Percentiles rank a stretch among this genome's conserved stretches.
phyloP scores from a whole-genome alignment of 2,888 invertebrate genomes.

The Drosophila gaucha region DNA sequence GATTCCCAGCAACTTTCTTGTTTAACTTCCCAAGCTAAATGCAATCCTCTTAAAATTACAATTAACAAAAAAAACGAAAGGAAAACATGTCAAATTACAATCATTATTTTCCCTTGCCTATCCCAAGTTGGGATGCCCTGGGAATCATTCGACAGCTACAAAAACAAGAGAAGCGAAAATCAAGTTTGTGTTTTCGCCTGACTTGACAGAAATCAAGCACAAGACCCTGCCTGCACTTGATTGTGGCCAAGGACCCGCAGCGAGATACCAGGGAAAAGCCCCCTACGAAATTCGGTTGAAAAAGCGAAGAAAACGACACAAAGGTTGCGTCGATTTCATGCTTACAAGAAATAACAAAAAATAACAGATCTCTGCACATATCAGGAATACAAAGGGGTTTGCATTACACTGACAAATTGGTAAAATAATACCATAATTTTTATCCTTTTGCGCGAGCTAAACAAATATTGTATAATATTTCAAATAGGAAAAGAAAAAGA shows the following conservation, averaged over 20 bases:
- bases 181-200: conserved; percentile 61
- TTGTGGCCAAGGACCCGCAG: conserved; percentile 47
- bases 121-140: conserved; percentile 46
- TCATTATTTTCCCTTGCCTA: conserved; percentile 25
- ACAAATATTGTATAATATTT: conserved; percentile 79
- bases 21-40: conserved; percentile 36
- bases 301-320: conserved; percentile 34
- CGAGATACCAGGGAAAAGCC: conserved; percentile 15
- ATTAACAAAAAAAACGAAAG: conserved; percentile 6
- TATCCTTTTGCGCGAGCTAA: conserved; percentile 71
- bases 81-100: conserved; percentile 57
- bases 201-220: conserved; percentile 73
- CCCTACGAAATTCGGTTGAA: conserved; percentile 41
- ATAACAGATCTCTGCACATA: conserved; percentile 31
- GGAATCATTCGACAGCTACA: conserved; percentile 46
- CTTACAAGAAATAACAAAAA: conserved; percentile 45
- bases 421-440: conserved; percentile 79
- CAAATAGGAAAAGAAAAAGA: conserved; percentile 27
- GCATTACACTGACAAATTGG: conserved; percentile 77
- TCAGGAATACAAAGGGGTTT: conserved; percentile 56
- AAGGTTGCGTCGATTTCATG: conserved; percentile 59
- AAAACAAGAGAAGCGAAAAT: conserved; percentile 38
- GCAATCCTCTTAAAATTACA: conserved; percentile 52
- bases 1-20: background rate
- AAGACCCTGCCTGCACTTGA: conserved; percentile 53